phyloP scores from a whole-genome alignment of 53 echinoderm and acorn worm species.

The Mesocentrotus franciscanus region DNA sequence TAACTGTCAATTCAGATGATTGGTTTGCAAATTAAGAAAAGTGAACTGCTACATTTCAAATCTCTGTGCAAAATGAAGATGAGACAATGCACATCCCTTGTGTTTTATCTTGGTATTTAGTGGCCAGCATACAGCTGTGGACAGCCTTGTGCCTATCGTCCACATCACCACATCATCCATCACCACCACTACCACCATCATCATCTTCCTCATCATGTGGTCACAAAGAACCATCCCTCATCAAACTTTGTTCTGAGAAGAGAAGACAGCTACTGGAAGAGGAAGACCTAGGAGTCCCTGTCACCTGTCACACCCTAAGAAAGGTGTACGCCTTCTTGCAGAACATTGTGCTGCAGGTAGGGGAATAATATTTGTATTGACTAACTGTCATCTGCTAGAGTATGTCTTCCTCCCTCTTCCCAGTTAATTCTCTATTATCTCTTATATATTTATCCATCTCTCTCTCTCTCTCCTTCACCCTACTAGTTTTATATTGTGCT shows the following conservation, averaged over 20 bases:
- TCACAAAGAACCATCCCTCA: not conserved
- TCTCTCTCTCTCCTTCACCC: no score
- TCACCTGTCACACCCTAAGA: constrained; percentile 18
- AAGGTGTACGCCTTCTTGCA: constrained; percentile 48
- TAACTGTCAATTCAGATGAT: no score
- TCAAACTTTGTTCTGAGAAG: constrained; percentile 17
- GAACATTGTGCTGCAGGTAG: constrained; percentile 55
- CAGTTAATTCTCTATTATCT: no score
- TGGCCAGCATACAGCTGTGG: constrained; percentile 57
- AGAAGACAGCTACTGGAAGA: constrained; percentile 55
- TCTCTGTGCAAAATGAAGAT: not conserved
- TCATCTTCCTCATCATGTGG: not conserved
- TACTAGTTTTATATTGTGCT: no score
- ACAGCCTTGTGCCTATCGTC: constrained; percentile 54
- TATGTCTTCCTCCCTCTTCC: no score
- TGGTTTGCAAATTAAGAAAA: no score
- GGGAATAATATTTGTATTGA: not conserved
- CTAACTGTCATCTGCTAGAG: not conserved
- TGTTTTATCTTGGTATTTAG: not conserved
- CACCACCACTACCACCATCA: not conserved
- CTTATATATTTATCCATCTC: no score
- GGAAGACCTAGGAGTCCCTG: constrained; percentile 52
- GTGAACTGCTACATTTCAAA: not conserved
- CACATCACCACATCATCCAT: not conserved
- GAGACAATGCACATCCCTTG: not conserved